These are phyloP conservation scores for Andricus quercusramuli DNA, from an alignment of 2,888 invertebrate species.

Conservation along the genomic window DNA sequence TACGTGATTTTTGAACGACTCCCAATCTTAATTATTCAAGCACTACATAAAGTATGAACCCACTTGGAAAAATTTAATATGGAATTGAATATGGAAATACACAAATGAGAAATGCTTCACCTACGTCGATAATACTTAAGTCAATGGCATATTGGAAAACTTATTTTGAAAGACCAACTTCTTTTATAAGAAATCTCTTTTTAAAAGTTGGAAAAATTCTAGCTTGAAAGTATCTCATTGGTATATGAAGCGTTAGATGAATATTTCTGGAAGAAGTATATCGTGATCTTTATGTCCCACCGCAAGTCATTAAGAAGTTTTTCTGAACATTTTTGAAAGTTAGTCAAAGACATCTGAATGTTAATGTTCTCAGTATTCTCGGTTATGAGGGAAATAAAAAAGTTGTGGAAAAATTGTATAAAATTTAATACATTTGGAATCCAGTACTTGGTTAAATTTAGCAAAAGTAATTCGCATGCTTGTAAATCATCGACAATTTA, in stretches of 20 bases:
- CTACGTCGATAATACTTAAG: constrained; percentile 8
- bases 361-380: neutral
- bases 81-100: neutral
- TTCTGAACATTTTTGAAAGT: neutral
- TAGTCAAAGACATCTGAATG: neutral
- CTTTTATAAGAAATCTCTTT: neutral
- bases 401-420: no score
- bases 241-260: neutral
- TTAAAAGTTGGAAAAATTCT: constrained; percentile 2
- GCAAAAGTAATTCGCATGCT: no score
- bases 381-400: neutral
- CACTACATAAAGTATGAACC: no score
- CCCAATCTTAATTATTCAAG: no score
- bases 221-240: neutral
- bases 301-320: neutral
- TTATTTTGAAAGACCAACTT: constrained; percentile 7
- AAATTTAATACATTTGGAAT: no score
- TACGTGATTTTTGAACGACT: no score
- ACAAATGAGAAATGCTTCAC: neutral
- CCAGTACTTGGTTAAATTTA: no score
- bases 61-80: no score
- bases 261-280: neutral
- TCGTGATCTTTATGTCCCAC: neutral
- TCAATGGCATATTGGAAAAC: constrained; percentile 28
- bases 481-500: no score